A percentile compares a stretch with the other conserved stretches of the same genome.
These are phyloP conservation scores for Siniperca knerii DNA, from an alignment of 2,113 vertebrate genomes.

Conservation along the genomic window DNA sequence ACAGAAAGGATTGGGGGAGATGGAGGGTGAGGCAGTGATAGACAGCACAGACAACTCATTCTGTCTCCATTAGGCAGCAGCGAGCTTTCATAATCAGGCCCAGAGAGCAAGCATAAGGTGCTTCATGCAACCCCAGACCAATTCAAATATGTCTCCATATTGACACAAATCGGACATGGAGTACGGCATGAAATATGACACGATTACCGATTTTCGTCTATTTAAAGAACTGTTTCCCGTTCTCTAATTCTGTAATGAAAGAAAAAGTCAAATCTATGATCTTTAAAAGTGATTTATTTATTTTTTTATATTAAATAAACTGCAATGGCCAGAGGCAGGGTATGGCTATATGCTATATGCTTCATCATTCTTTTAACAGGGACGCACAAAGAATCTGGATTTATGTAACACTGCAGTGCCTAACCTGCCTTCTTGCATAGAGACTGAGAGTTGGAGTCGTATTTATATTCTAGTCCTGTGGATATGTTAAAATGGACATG, in stretches of 20 bases:
- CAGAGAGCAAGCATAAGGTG: conserved; percentile 57
- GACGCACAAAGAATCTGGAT: conserved; percentile 40
- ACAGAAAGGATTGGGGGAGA: conserved; percentile 38
- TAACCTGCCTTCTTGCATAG: conserved; percentile 19
- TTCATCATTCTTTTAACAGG: conserved; percentile 18
- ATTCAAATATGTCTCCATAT: conserved; percentile 57
- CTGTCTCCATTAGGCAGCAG: conserved; percentile 62
- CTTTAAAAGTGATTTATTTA: not conserved
- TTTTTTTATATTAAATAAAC: not conserved
- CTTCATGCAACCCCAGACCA: conserved; percentile 60
- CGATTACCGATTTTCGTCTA: conserved; percentile 23
- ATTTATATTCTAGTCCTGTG: conserved; percentile 37
- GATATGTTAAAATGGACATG: conserved; percentile 37
- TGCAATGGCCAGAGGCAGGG: not conserved
- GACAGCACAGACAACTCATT: conserved; percentile 63
- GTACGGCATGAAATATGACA: conserved; percentile 2
- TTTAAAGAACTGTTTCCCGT: not conserved
- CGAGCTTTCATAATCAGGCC: conserved; percentile 61
- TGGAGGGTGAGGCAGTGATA: conserved; percentile 30
- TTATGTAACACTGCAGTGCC: conserved; percentile 48
- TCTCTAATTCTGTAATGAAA: not conserved
- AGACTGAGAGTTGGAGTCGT: not conserved
- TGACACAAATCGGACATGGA: conserved; percentile 14
- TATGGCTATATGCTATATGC: not conserved
- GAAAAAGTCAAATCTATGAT: not conserved